Conservation (phyloP, 2,113 vertebrate genomes). For the Penelope pileata region DNA sequence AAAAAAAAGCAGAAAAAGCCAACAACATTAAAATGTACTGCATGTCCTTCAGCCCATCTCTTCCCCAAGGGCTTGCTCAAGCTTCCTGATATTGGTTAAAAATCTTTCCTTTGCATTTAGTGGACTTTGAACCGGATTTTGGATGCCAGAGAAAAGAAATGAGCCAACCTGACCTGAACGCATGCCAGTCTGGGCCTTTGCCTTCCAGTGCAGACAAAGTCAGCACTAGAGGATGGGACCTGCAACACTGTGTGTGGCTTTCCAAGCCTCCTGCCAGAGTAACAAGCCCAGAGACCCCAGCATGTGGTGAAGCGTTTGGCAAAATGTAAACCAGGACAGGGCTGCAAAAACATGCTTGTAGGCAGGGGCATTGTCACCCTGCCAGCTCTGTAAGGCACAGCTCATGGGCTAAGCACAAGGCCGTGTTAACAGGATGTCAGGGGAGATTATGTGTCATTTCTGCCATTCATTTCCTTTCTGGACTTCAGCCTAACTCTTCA, state of each 20-base stretch:
- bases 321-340: not conserved
- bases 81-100: not conserved
- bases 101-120: not conserved
- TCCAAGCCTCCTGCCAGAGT: not conserved
- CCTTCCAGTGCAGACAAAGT: accelerated
- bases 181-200: not conserved
- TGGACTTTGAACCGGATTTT: not conserved
- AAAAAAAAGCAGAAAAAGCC: accelerated
- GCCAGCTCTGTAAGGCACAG: constrained; percentile 20
- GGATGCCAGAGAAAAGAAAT: not conserved
- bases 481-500: constrained; percentile 66
- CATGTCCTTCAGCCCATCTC: not conserved
- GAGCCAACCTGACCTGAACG: not conserved
- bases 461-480: constrained; percentile 67
- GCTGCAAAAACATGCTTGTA: not conserved
- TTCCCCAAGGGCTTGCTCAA: not conserved
- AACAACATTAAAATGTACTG: not conserved
- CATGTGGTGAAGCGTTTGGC: not conserved
- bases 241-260: accelerated
- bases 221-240: accelerated
- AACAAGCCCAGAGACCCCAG: not conserved
- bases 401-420: constrained; percentile 1
- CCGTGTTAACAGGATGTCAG: constrained; percentile 53
- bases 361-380: not conserved
- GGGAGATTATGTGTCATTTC: constrained; percentile 61